Conservation (phyloP, 2,888 invertebrate species). For the Cephus sareptanus region DNA sequence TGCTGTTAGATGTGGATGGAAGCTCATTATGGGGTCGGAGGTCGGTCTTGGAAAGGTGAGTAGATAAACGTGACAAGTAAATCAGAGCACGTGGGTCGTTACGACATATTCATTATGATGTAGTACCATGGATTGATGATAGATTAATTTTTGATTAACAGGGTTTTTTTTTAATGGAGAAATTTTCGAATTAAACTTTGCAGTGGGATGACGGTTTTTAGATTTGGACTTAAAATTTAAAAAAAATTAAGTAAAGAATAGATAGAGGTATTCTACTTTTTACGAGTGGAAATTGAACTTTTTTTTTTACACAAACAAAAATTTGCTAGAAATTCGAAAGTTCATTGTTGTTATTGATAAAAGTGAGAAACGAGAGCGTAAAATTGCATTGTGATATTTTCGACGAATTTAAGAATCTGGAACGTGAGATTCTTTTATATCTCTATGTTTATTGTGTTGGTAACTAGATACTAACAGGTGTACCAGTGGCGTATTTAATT, state of each 20-base stretch:
- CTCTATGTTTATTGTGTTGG: neutral
- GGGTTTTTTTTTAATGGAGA: neutral
- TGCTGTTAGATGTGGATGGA: neutral
- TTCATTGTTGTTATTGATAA: neutral
- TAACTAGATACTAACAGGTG: neutral
- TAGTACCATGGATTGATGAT: neutral
- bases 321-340: neutral
- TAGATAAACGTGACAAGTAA: neutral
- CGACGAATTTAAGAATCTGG: neutral
- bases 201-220: neutral
- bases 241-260: neutral
- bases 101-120: neutral
- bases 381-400: neutral
- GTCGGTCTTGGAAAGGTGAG: neutral
- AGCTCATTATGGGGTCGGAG: neutral
- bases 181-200: neutral
- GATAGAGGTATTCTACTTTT: neutral
- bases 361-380: neutral
- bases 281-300: neutral
- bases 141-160: neutral
- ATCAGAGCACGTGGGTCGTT: neutral
- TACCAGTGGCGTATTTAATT: neutral
- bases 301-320: neutral
- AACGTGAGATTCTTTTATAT: neutral
- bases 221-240: neutral